Conservation (phyloP, 2,113 vertebrate species). For the Struthidea cinerea region DNA sequence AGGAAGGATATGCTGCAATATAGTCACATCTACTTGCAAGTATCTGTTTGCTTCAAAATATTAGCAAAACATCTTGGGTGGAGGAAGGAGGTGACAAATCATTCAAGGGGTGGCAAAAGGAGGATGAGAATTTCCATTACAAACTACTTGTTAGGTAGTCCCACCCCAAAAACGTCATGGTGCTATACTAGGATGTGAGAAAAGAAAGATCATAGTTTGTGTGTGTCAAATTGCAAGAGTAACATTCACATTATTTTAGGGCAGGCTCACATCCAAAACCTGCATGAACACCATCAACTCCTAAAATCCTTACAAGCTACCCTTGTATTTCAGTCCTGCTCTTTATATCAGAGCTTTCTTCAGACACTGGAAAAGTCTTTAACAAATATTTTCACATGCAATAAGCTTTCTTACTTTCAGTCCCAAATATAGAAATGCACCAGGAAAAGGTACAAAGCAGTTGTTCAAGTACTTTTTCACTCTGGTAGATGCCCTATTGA, state of each 20-base stretch:
- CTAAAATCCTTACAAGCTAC: not conserved
- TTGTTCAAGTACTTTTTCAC: not conserved
- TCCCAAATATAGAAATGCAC: not conserved
- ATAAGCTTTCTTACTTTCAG: not conserved
- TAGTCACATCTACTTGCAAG: not conserved
- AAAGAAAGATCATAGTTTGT: not conserved
- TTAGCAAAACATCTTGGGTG: not conserved
- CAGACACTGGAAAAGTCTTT: not conserved
- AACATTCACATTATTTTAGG: not conserved
- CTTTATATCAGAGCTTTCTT: not conserved
- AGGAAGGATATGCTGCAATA: slow-evolving; percentile 46
- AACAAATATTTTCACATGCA: not conserved
- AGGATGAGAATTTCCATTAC: slow-evolving; percentile 40
- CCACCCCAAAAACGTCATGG: not conserved
- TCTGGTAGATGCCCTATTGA: not conserved
- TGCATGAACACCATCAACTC: not conserved
- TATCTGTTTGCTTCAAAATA: not conserved
- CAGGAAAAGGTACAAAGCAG: not conserved
- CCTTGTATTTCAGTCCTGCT: not conserved
- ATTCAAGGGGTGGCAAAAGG: not conserved
- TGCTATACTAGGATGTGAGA: not conserved
- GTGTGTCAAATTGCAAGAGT: not conserved
- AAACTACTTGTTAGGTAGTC: not conserved
- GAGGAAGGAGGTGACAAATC: not conserved
- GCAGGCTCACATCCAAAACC: not conserved